Evolutionary conservation across 1,140 invertebrate genomes (phyloP).

Genomic region (Drosophila pruinosa): DNA sequence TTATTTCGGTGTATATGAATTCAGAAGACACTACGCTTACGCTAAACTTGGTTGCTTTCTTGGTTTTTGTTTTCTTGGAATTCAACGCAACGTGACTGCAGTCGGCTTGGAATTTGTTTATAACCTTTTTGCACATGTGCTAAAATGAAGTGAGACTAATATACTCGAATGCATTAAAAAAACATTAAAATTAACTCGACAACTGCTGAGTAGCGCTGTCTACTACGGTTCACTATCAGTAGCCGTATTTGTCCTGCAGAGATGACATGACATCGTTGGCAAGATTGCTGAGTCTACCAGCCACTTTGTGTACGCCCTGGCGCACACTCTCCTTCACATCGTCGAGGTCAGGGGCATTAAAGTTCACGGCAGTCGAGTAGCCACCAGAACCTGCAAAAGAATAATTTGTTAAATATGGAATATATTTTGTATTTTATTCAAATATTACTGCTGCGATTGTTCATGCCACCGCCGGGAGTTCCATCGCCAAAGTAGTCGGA

Average conservation of each 20-base stretch:
- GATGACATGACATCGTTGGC: slow-evolving; percentile 97
- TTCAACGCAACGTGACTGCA: slow-evolving; percentile 32
- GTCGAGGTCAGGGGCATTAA: slow-evolving; percentile 85
- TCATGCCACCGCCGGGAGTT: slow-evolving; percentile 53
- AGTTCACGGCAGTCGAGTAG: slow-evolving; percentile 71
- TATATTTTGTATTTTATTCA: no score
- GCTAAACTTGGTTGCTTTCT: slow-evolving; percentile 21
- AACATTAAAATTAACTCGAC: slow-evolving; percentile 41
- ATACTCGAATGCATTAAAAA: slow-evolving; percentile 15
- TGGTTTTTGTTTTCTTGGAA: slow-evolving; percentile 25
- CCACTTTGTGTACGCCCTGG: slow-evolving; percentile 98
- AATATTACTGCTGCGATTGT: slow-evolving; percentile 25
- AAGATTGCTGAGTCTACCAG: slow-evolving; percentile 95
- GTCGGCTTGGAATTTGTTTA: slow-evolving; percentile 58
- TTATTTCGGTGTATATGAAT: slow-evolving; percentile 16
- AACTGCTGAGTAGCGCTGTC: not conserved
- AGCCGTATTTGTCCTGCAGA: slow-evolving; percentile 90
- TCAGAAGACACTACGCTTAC: slow-evolving; percentile 55
- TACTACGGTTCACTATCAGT: slow-evolving; percentile 82
- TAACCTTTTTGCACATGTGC: slow-evolving; percentile 51
- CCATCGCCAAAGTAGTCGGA: slow-evolving; percentile 95
- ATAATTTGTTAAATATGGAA: not conserved
- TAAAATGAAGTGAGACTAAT: slow-evolving; percentile 47
- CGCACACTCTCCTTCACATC: slow-evolving; percentile 97
- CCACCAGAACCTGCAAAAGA: slow-evolving; percentile 39